A percentile compares a stretch with the other conserved stretches of the same genome.
phyloP scores from a whole-genome alignment of 2,797 vertebrate species.

The Acipenser oxyrinchus region DNA sequence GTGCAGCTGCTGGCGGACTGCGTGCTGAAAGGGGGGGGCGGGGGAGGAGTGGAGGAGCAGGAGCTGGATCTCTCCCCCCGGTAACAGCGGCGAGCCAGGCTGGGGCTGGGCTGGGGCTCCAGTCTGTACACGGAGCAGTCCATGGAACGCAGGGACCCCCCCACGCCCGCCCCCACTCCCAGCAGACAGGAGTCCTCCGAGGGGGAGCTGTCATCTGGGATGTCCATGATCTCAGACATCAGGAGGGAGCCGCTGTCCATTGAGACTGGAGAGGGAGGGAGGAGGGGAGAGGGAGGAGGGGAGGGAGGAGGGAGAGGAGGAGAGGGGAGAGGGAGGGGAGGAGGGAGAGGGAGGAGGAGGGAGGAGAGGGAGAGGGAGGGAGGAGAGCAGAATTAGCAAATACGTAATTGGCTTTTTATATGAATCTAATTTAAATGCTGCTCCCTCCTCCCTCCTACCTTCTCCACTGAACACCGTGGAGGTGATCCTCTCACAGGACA shows the following conservation, averaged over 20 bases:
- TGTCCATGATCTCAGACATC: conserved; percentile 87
- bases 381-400: too few species aligned
- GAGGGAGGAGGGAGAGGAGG: too few species aligned
- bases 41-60: conserved; percentile 62
- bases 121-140: not conserved
- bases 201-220: conserved; percentile 86
- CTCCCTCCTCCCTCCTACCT: conserved; percentile 49
- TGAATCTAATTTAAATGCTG: too few species aligned
- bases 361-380: too few species aligned
- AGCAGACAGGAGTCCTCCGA: conserved; percentile 91
- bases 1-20: conserved; percentile 84
- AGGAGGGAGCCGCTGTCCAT: conserved; percentile 88
- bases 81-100: conserved; percentile 53
- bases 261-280: conserved; percentile 56
- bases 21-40: conserved; percentile 27
- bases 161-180: conserved; percentile 61
- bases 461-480: conserved; percentile 85
- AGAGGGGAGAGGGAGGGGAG: too few species aligned
- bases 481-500: conserved; percentile 74
- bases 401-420: too few species aligned
- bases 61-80: conserved; percentile 86
- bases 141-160: conserved; percentile 56
- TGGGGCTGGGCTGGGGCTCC: conserved; percentile 41
- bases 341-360: too few species aligned
- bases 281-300: too few species aligned